A percentile compares a stretch with the other conserved stretches of the same genome.
Evolutionary conservation across 1,140 invertebrate species (phyloP).

Genomic region (Scaptomyza pallida): DNA sequence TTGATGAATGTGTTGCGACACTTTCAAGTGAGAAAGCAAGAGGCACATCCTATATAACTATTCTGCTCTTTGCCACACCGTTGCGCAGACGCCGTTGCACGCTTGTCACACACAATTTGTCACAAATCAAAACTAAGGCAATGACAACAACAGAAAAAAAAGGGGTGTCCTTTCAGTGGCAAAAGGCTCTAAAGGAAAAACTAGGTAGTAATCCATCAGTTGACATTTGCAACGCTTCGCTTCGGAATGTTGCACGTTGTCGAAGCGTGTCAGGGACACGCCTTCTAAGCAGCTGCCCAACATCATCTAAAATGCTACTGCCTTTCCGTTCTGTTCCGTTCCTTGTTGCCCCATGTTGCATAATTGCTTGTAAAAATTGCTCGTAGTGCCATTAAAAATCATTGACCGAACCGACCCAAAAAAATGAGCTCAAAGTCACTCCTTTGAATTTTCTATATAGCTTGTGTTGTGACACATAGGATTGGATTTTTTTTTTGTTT

Average conservation of each 20-base stretch:
- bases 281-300: conserved; percentile 54
- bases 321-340: background rate
- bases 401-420: conserved; percentile 43
- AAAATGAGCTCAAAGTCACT: conserved; percentile 14
- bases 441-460: conserved; percentile 6
- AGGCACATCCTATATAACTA: conserved; percentile 3
- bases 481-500: too few relatives aligned
- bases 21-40: conserved; percentile 58
- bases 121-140: conserved; percentile 79
- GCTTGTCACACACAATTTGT: conserved; percentile 73
- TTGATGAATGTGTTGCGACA: conserved; percentile 80
- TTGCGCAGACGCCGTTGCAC: conserved; percentile 47
- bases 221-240: conserved; percentile 60
- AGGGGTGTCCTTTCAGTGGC: conserved; percentile 62
- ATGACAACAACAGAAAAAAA: conserved; percentile 15
- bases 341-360: conserved; percentile 25
- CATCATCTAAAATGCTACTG: conserved; percentile 3
- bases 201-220: conserved; percentile 67
- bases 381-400: conserved; percentile 46
- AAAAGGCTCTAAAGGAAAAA: background rate
- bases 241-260: conserved; percentile 49
- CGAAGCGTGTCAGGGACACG: conserved; percentile 71
- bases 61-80: conserved; percentile 5
- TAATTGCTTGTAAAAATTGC: conserved; percentile 41
- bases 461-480: conserved; percentile 39